Conservation (phyloP, 2,797 vertebrate species). For the Eulemur mongoz region DNA sequence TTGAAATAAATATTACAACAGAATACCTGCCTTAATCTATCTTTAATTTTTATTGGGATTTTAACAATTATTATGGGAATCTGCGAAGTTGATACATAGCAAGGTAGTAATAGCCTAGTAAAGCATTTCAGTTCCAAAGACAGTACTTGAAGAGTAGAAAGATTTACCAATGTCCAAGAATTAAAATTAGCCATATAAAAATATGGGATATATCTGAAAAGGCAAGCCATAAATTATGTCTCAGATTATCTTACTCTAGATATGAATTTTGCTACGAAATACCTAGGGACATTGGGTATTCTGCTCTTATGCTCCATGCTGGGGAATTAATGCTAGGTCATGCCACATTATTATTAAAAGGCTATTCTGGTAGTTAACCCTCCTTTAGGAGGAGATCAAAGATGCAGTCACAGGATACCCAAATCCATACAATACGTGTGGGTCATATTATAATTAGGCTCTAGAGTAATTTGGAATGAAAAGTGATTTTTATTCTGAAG, state of each 20-base stretch:
- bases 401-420: not conserved
- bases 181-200: constrained; percentile 57
- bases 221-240: not conserved
- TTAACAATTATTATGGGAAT: constrained; percentile 52
- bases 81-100: constrained; percentile 40
- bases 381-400: constrained; percentile 36
- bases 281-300: not conserved
- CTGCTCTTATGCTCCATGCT: constrained; percentile 4
- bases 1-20: constrained; percentile 58
- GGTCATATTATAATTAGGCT: constrained; percentile 54
- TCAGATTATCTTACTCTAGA: constrained; percentile 14
- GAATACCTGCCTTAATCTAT: constrained; percentile 19
- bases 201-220: not conserved
- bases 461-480: constrained; percentile 19
- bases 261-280: constrained; percentile 5
- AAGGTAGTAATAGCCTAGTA: constrained; percentile 39
- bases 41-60: constrained; percentile 64
- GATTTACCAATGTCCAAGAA: constrained; percentile 43
- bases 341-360: constrained; percentile 48
- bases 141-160: constrained; percentile 22
- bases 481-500: constrained; percentile 27
- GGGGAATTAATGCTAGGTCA: not conserved
- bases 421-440: not conserved
- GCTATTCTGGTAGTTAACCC: constrained; percentile 37
- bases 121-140: constrained; percentile 56